Evolutionary conservation across 2,113 vertebrate species (phyloP), one percentile per base, ranked within the genome.

Genomic region (Dendrocopos noguchii): DNA sequence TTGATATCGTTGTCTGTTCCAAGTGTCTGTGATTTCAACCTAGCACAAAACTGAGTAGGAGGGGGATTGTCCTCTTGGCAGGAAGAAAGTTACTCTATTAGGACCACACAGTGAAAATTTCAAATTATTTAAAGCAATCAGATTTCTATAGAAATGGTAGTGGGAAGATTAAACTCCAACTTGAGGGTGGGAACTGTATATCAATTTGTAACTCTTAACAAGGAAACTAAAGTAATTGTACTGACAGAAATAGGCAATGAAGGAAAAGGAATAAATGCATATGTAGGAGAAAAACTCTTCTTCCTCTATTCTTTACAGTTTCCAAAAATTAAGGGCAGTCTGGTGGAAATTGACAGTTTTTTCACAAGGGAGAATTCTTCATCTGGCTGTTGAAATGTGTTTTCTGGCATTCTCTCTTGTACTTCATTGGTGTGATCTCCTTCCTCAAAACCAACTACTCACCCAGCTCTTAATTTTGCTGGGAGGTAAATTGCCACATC

Each of bases 51-150:
- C 29, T 59, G 89, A 87, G 71, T 53, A 57, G 68, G 84, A 87
- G 66, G 77, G 50, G 46, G 68, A 89, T 77, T 70, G 59, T 94
- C 2, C 1, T 84, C 47, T 95, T 96, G 90, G 75, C 91, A 94
- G 79, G 64, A 77, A 66, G 56, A 81, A 61, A 29, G 31, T 59
- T 90, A 21, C 39, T 87, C 12, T 65, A 22, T 91, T 87, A 91
- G 36, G 90, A 87, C 85, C 75, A 82, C 81, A 87, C 75, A 87
- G 46, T 65, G 87, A 89, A 92, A 82, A 89, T 53, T 53, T 64
- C 20, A 91, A 31, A 77, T 89, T 61, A 60, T 74, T 33, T 85
- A 46, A 88, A 84, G 57, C 44, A 91, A 31, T 79, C 47, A 46
- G 11, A 39, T 81, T 87, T 87, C 50, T 72, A 15, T 2, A 39